Evolutionary conservation across 2,797 vertebrate genomes (phyloP), one percentile per base, ranked within the genome.

Genomic region (Arrhamphus sclerolepis): DNA sequence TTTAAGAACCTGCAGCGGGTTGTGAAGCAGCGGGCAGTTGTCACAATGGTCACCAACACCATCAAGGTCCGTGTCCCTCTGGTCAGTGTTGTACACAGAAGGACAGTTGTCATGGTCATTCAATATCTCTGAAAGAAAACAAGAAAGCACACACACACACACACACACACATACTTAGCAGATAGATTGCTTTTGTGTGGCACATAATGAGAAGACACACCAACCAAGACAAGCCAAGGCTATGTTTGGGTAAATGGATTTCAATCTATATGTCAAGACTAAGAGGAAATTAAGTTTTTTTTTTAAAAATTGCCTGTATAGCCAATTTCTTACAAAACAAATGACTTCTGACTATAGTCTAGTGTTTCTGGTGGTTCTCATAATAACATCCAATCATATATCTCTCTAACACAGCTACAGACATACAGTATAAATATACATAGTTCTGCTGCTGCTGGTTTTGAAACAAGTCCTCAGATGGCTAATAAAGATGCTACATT

Each of bases 21-120:
- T 99, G 87, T 98, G 93, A 53, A 97, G 91, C 53, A 98, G 81
- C 0, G 97, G 96, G 62, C 97, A 99, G 71, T 99, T 99, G 87
- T 99, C 97, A 67, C 97, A 99, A 78, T 96, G 96, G 79, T 99
- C 97, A 26, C 97, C 97, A 48, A 98, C 96, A 3, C 96, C 95
- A 26, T 99, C 97, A 40, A 96, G 77, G 40, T 99, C 97, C 0
- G 94, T 98, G 87, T 99, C 97, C 49, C 92, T 94, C 88, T 98
- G 96, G 84, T 98, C 95, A 0, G 95, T 97, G 88, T 99, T 99
- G 75, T 98, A 99, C 56, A 98, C 83, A 0, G 93, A 93, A 17
- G 97, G 96, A 73, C 97, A 99, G 74, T 99, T 99, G 89, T 99
- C 97, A 14, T 81, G 77, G 54, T 96, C 95, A 49, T 99, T 97